Conservation (phyloP, 2,888 invertebrate species). For the Volucella inflata region DNA sequence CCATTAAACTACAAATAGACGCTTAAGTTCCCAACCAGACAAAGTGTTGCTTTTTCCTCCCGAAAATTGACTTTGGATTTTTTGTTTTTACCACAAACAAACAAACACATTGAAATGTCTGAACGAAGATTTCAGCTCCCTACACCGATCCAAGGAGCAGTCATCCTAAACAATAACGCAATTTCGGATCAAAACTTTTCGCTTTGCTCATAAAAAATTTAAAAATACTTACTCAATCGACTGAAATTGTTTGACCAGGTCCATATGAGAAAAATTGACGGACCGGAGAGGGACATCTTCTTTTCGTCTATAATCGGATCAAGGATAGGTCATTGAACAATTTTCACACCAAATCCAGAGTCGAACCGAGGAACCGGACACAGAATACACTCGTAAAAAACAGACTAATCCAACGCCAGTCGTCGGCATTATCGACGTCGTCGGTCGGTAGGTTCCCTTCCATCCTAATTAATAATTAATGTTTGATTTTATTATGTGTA, state of each 20-base stretch:
- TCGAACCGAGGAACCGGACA: constrained; percentile 20
- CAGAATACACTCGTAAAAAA: constrained; percentile 20
- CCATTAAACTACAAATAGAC: too few species aligned
- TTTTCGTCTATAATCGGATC: constrained; percentile 69
- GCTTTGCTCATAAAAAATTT: constrained; percentile 60
- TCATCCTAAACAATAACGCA: too few species aligned
- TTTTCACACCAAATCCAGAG: constrained; percentile 29
- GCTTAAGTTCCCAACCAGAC: too few species aligned
- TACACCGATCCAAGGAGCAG: too few species aligned
- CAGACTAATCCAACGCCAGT: constrained; percentile 62
- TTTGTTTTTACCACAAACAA: too few species aligned
- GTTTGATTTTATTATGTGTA: constrained; percentile 62
- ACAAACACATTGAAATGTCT: too few species aligned
- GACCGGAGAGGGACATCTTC: constrained; percentile 39
- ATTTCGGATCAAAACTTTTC: not conserved
- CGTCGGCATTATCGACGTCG: not conserved
- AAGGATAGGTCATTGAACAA: constrained; percentile 67
- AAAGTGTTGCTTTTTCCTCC: too few species aligned
- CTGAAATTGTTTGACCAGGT: constrained; percentile 25
- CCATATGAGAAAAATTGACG: constrained; percentile 10
- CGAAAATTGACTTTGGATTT: too few species aligned
- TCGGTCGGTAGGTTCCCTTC: constrained; percentile 40
- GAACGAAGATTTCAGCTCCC: too few species aligned
- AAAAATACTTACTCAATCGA: constrained; percentile 37
- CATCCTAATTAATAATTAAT: constrained; percentile 74